These are phyloP conservation scores for Oreonectes daqikongensis DNA, from an alignment of 2,797 vertebrate species.

Conservation along the genomic window DNA sequence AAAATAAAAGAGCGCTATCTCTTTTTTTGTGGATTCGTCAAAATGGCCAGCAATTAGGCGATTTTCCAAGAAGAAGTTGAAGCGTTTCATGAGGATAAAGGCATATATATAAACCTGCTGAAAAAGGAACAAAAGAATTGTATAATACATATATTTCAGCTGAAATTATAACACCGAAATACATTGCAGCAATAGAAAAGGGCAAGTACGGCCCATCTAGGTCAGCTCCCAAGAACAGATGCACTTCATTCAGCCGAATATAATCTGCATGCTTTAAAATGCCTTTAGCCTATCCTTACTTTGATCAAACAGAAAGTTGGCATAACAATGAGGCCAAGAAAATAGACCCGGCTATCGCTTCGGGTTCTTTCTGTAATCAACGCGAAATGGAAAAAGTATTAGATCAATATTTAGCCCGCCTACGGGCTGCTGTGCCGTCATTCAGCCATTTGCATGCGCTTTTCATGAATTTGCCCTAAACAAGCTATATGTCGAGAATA, in stretches of 20 bases:
- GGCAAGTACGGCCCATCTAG: constrained; percentile 54
- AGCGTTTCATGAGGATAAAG: constrained; percentile 25
- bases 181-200: constrained; percentile 37
- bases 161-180: constrained; percentile 2
- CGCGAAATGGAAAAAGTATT: constrained; percentile 53
- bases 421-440: constrained; percentile 36
- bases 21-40: constrained; percentile 64
- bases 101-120: constrained; percentile 26
- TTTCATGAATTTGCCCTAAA: constrained; percentile 44
- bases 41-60: constrained; percentile 61
- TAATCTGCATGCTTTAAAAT: constrained; percentile 56
- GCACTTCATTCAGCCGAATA: constrained; percentile 43
- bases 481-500: constrained; percentile 30
- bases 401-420: constrained; percentile 53
- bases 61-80: constrained; percentile 18
- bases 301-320: constrained; percentile 53
- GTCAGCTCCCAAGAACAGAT: constrained; percentile 49
- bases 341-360: constrained; percentile 50
- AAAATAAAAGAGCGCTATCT: constrained; percentile 60
- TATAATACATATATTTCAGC: constrained; percentile 25
- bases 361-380: constrained; percentile 56
- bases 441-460: constrained; percentile 32
- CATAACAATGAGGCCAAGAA: constrained; percentile 54
- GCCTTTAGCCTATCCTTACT: constrained; percentile 49
- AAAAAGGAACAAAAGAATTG: constrained; percentile 27